These are phyloP conservation scores for Perccottus glenii DNA, from an alignment of 2,113 vertebrate genomes.

Conservation along the genomic window DNA sequence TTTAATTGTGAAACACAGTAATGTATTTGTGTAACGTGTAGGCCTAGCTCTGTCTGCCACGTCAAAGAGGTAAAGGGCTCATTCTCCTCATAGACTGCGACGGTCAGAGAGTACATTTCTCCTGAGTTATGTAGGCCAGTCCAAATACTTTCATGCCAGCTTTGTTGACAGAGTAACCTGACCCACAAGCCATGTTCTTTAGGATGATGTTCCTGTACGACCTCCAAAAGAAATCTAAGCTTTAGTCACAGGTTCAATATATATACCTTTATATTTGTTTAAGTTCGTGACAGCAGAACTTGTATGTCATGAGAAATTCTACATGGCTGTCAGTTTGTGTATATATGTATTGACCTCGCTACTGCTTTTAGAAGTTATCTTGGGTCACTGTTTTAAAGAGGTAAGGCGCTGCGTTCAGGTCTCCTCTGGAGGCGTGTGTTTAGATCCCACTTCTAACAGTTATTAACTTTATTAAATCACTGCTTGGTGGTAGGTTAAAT, in stretches of 20 bases:
- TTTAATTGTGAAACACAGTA: slow-evolving; percentile 70
- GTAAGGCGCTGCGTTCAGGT: too few species aligned
- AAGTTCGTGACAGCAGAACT: not conserved
- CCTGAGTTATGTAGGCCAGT: not conserved
- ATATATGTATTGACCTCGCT: too few species aligned
- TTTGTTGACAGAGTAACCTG: slow-evolving; percentile 34
- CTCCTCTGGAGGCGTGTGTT: too few species aligned
- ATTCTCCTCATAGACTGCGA: not conserved
- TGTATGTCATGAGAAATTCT: slow-evolving; percentile 13
- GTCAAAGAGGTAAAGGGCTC: slow-evolving; percentile 10
- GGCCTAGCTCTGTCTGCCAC: slow-evolving; percentile 16
- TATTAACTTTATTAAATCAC: not conserved
- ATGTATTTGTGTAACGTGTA: slow-evolving; percentile 35
- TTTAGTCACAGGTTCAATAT: not conserved
- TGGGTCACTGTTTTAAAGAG: not conserved
- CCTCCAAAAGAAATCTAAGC: not conserved
- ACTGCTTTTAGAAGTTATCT: too few species aligned
- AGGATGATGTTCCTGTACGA: not conserved
- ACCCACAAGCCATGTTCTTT: not conserved
- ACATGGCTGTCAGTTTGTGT: slow-evolving; percentile 12
- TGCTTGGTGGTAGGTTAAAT: too few species aligned
- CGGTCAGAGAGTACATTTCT: not conserved
- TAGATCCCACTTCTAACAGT: slow-evolving; percentile 6
- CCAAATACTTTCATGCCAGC: not conserved
- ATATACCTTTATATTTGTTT: not conserved